Evolutionary conservation across 2,113 vertebrate genomes (phyloP).

Genomic region (Eudyptes chrysolophus): DNA sequence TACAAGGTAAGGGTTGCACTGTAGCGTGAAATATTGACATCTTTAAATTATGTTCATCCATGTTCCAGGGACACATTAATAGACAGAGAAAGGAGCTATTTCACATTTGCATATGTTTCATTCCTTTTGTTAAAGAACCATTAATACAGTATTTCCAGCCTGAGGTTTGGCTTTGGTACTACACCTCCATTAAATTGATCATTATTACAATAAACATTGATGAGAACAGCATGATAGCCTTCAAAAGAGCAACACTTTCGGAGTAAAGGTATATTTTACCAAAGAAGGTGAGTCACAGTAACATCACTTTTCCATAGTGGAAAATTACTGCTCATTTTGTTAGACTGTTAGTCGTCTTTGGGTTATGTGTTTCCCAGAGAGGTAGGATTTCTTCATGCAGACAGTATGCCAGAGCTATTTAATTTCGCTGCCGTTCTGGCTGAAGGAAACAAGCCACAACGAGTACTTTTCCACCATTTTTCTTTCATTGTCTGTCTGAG

Average conservation of each 20-base stretch:
- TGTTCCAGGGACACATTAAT: neutral
- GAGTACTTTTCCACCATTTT: slow-evolving; percentile 39
- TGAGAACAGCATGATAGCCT: neutral
- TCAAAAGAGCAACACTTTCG: neutral
- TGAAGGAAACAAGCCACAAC: slow-evolving; percentile 25
- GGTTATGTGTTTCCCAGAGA: neutral
- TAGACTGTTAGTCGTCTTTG: neutral
- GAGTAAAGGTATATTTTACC: slow-evolving; percentile 1
- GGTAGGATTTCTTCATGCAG: neutral
- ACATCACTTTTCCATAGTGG: neutral
- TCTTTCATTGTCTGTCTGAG: slow-evolving; percentile 47
- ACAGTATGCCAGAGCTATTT: neutral
- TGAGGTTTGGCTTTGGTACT: neutral
- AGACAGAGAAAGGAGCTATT: neutral
- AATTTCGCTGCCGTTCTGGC: neutral
- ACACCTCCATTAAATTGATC: neutral
- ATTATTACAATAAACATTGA: slow-evolving; percentile 1
- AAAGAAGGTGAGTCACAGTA: neutral
- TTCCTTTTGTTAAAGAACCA: neutral
- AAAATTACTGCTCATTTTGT: neutral
- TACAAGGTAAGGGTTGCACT: slow-evolving; percentile 87
- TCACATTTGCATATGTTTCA: neutral
- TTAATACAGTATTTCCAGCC: neutral
- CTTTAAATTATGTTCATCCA: neutral
- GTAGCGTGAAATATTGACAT: neutral